These are phyloP conservation scores for Danaus chrysippus DNA, from an alignment of 2,888 invertebrate genomes.

Conservation along the genomic window DNA sequence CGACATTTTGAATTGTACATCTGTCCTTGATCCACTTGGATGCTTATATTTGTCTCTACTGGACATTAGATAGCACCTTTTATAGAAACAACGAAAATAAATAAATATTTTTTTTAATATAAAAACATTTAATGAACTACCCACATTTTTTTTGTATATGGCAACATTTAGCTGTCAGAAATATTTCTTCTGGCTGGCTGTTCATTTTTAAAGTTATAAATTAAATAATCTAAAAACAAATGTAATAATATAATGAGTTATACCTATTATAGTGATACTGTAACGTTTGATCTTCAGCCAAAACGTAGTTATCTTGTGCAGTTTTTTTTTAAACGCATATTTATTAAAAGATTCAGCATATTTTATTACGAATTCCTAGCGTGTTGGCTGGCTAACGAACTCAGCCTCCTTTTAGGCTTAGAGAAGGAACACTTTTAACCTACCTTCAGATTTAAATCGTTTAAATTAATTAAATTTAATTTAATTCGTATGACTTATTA, in stretches of 20 bases:
- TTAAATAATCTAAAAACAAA: not conserved
- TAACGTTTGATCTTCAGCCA: conserved; percentile 20
- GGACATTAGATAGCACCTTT: not conserved
- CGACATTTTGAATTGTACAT: conserved; percentile 9
- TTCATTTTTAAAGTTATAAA: not conserved
- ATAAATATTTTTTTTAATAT: not conserved
- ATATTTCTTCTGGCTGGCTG: not conserved
- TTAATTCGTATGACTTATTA: too few relatives aligned
- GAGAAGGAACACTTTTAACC: too few relatives aligned
- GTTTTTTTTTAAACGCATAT: conserved; percentile 14
- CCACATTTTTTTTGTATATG: too few relatives aligned
- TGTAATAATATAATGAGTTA: conserved; percentile 1
- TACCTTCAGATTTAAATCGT: too few relatives aligned
- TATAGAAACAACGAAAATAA: not conserved
- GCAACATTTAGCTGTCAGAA: too few relatives aligned
- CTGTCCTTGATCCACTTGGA: conserved; percentile 10
- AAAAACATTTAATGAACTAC: too few relatives aligned
- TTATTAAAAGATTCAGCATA: conserved; percentile 6
- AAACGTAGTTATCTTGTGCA: conserved; percentile 17
- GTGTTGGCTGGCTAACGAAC: not conserved
- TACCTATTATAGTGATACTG: conserved; percentile 16
- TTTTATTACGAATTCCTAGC: conserved; percentile 12
- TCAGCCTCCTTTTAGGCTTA: too few relatives aligned
- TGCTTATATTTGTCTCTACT: not conserved
- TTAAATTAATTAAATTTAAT: too few relatives aligned